Percentiles rank a stretch among this genome's conserved stretches.
These are phyloP conservation scores for Aphyosemion australe DNA, from an alignment of 2,113 vertebrate species.

Conservation along the genomic window DNA sequence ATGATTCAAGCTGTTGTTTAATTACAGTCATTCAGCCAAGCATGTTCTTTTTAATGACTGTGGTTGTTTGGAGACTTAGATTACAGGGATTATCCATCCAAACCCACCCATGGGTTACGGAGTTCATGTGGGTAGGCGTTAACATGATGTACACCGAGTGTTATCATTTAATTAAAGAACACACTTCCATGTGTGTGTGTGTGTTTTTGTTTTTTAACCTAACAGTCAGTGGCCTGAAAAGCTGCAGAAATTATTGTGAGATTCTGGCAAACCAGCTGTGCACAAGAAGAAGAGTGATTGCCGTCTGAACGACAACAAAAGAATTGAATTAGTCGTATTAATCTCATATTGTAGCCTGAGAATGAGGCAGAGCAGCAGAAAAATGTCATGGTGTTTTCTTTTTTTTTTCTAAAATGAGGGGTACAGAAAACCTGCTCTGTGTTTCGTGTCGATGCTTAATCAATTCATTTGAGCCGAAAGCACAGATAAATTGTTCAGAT, in stretches of 20 bases:
- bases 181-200: conserved; percentile 1
- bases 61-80: conserved; percentile 32
- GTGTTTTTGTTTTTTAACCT: conserved; percentile 7
- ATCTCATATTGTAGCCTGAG: conserved; percentile 26
- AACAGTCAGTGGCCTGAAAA: conserved; percentile 44
- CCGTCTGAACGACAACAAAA: conserved; percentile 34
- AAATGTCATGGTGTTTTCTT: conserved; percentile 8
- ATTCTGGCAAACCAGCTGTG: conserved; percentile 25
- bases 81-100: conserved; percentile 53
- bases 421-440: not conserved
- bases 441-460: conserved; percentile 23
- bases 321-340: conserved; percentile 48
- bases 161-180: conserved; percentile 46
- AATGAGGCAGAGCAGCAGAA: not conserved
- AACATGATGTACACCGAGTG: conserved; percentile 41
- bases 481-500: conserved; percentile 8
- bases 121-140: conserved; percentile 33
- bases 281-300: conserved; percentile 34
- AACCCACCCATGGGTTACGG: conserved; percentile 17
- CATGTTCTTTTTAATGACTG: conserved; percentile 52
- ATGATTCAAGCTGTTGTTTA: conserved; percentile 39
- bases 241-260: conserved; percentile 34
- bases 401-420: conserved; percentile 5
- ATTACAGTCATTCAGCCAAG: conserved; percentile 47
- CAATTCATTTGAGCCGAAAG: conserved; percentile 20